Evolutionary conservation across 2,888 invertebrate genomes (phyloP).

Genomic region (Thymelicus acteon): DNA sequence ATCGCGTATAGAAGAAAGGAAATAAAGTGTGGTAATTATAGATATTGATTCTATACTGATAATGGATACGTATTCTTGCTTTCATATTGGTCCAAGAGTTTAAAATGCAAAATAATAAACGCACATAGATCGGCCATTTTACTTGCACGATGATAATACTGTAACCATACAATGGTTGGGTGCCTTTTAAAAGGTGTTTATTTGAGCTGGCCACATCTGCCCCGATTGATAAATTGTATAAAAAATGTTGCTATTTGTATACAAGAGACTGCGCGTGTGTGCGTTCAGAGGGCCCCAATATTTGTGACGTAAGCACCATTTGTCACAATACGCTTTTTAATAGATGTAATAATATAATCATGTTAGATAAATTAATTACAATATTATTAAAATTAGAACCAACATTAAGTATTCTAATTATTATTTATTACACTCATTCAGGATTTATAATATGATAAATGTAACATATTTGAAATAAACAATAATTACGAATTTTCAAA

Average conservation of each 20-base stretch:
- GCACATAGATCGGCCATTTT: conserved; percentile 42
- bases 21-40: too few species aligned
- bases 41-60: too few species aligned
- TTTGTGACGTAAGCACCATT: conserved; percentile 8
- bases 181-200: conserved; percentile 80
- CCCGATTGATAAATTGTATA: conserved; percentile 80
- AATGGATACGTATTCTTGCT: background rate
- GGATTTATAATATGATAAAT: too few species aligned
- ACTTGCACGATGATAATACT: conserved; percentile 69
- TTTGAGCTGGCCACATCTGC: conserved; percentile 76
- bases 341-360: background rate
- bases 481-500: too few species aligned
- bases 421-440: too few species aligned
- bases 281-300: conserved; percentile 32
- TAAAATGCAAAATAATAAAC: conserved; percentile 16
- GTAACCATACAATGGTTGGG: conserved; percentile 77
- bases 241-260: conserved; percentile 65
- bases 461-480: too few species aligned
- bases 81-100: conserved; percentile 12
- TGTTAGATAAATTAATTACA: background rate
- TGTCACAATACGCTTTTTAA: conserved; percentile 8
- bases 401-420: too few species aligned
- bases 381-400: background rate
- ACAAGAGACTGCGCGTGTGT: conserved; percentile 57
- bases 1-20: too few species aligned